Percentiles rank a stretch among this genome's conserved stretches.
Evolutionary conservation across 2,113 vertebrate species (phyloP).

Genomic region (Oryzias woworae): DNA sequence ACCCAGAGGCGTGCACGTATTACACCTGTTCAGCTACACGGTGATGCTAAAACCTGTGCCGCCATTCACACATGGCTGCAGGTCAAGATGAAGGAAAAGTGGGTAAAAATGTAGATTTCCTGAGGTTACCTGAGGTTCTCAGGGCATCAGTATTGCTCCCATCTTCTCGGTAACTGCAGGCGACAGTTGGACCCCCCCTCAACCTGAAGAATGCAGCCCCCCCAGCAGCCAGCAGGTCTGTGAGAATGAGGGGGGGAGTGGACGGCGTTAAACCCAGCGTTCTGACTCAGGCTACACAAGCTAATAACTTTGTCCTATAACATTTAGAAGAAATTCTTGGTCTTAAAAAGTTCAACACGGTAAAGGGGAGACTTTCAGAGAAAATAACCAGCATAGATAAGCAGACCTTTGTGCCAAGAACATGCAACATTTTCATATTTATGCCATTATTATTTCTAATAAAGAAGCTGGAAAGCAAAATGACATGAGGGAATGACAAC

Average conservation of each 20-base stretch:
- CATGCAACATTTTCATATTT: too few relatives aligned
- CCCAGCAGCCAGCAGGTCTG: slow-evolving; percentile 57
- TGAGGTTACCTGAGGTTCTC: not conserved
- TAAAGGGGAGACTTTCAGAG: too few relatives aligned
- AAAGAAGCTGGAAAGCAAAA: too few relatives aligned
- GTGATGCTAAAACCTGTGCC: too few relatives aligned
- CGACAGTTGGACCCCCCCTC: not conserved
- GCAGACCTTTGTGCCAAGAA: too few relatives aligned
- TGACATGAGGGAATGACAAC: too few relatives aligned
- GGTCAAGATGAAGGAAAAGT: not conserved
- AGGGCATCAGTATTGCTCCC: slow-evolving; percentile 1
- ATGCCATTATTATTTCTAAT: too few relatives aligned
- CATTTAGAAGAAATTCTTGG: slow-evolving; percentile 3
- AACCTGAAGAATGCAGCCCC: slow-evolving; percentile 45
- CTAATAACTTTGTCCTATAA: not conserved
- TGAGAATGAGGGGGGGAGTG: not conserved
- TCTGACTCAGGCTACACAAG: slow-evolving; percentile 26
- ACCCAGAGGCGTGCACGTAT: too few relatives aligned
- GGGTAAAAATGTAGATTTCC: not conserved
- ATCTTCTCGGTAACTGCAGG: slow-evolving; percentile 20
- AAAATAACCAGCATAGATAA: too few relatives aligned
- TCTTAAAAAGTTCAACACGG: not conserved
- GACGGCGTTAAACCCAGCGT: slow-evolving; percentile 33
- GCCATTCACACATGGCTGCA: too few relatives aligned
- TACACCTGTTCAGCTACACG: too few relatives aligned